phyloP scores from a whole-genome alignment of 2,797 vertebrate genomes.

The Poeciliopsis gracilis region DNA sequence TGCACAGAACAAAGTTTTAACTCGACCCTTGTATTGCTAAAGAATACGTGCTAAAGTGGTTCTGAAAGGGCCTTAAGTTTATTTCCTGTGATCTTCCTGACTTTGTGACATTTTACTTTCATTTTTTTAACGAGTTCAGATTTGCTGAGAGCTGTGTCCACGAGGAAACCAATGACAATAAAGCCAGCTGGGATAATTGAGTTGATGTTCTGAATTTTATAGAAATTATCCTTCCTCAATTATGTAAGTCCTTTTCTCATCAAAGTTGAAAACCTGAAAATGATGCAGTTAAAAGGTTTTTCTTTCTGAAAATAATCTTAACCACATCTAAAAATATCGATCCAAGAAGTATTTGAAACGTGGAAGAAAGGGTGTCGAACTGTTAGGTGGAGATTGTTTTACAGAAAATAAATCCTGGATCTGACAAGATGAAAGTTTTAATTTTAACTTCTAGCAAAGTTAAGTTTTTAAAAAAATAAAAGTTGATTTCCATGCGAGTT shows the following conservation, averaged over 20 bases:
- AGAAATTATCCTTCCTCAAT: not conserved
- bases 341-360: not conserved
- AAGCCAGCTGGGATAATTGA: slow-evolving; percentile 59
- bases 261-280: not conserved
- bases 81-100: slow-evolving; percentile 50
- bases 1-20: slow-evolving; percentile 51
- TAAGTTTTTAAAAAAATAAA: not conserved
- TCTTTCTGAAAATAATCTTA: not conserved
- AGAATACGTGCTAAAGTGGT: slow-evolving; percentile 36
- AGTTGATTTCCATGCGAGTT: too few species aligned
- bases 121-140: slow-evolving; percentile 69
- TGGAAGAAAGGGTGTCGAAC: too few species aligned
- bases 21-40: slow-evolving; percentile 32
- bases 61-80: slow-evolving; percentile 56
- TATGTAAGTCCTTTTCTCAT: not conserved
- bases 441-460: not conserved
- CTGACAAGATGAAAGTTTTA: not conserved
- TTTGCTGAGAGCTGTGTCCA: slow-evolving; percentile 61
- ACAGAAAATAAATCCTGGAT: too few species aligned
- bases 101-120: slow-evolving; percentile 66
- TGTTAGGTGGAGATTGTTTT: too few species aligned
- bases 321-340: not conserved
- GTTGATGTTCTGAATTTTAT: slow-evolving; percentile 37
- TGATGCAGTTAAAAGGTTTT: not conserved
- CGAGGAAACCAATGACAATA: slow-evolving; percentile 68